Evolutionary conservation across 2,113 vertebrate genomes (phyloP).

Genomic region (Pomatorhinus ruficollis): DNA sequence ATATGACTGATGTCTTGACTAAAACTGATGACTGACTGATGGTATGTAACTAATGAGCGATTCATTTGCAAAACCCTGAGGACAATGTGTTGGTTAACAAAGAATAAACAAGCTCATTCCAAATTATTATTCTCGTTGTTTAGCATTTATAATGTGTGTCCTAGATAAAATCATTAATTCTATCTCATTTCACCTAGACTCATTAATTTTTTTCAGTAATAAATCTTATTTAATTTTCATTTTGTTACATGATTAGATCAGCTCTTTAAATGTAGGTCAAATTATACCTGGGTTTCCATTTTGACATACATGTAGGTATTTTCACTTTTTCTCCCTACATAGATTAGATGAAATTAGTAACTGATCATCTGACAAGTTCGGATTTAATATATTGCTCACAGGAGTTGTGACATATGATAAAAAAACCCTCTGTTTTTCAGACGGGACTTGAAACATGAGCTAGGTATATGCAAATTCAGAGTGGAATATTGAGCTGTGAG

Average conservation of each 20-base stretch:
- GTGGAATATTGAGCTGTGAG: not conserved
- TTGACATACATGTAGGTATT: not conserved
- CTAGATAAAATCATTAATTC: slow-evolving; percentile 53
- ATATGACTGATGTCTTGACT: slow-evolving; percentile 54
- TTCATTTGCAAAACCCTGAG: slow-evolving; percentile 50
- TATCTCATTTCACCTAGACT: slow-evolving; percentile 18
- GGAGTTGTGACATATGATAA: not conserved
- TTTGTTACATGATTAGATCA: slow-evolving; percentile 9
- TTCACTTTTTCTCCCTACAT: not conserved
- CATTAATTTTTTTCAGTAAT: not conserved
- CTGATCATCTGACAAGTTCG: not conserved
- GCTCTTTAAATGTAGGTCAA: not conserved
- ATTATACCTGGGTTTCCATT: not conserved
- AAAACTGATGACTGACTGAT: slow-evolving; percentile 56
- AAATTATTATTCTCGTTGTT: slow-evolving; percentile 38
- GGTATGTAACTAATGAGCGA: slow-evolving; percentile 50
- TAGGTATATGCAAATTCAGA: not conserved
- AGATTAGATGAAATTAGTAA: not conserved
- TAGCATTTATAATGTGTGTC: slow-evolving; percentile 34
- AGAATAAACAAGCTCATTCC: not conserved
- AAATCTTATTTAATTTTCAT: slow-evolving; percentile 9
- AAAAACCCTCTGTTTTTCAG: not conserved
- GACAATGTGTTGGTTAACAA: slow-evolving; percentile 46
- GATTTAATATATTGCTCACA: not conserved
- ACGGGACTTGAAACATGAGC: not conserved